A percentile compares a stretch with the other conserved stretches of the same genome.
Conservation (phyloP, 64 coral and sea anemone genomes). For the Pocillopora verrucosa region DNA sequence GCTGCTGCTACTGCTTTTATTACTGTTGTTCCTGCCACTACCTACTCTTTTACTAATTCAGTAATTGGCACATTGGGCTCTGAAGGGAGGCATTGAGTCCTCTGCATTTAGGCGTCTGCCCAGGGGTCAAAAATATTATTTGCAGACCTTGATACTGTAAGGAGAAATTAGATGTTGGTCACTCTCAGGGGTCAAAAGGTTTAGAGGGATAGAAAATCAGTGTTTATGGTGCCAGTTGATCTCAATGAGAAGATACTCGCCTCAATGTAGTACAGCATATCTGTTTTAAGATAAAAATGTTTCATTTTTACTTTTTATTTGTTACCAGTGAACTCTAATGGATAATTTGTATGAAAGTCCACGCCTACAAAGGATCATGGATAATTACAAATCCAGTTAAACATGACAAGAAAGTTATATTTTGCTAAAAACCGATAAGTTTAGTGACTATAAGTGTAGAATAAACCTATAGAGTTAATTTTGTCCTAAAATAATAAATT, state of each 20-base stretch:
- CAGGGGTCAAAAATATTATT: no score
- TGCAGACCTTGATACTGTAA: no score
- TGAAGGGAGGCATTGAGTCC: no score
- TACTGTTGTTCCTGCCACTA: no score
- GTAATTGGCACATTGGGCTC: no score
- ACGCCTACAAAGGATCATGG: constrained; percentile 43
- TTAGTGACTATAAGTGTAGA: constrained; percentile 37
- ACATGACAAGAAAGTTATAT: constrained; percentile 27
- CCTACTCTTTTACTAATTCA: no score
- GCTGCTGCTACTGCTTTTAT: no score
- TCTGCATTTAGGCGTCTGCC: no score
- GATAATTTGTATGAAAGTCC: constrained; percentile 2
- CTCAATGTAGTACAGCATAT: constrained; percentile 50
- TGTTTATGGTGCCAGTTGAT: constrained; percentile 55
- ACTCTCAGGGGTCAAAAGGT: no score
- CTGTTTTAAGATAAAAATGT: constrained; percentile 47
- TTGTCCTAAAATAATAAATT: neutral
- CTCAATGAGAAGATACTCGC: constrained; percentile 43
- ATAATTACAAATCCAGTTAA: constrained; percentile 44
- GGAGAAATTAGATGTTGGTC: no score
- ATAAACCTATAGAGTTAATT: constrained; percentile 23
- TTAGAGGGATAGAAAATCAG: constrained; percentile 40
- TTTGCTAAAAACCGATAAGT: constrained; percentile 27
- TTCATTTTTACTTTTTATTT: constrained; percentile 39
- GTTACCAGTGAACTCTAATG: constrained; percentile 31